Base-by-base conservation (phyloP, 2,797 vertebrate genomes). In the Caiman crocodilus region DNA sequence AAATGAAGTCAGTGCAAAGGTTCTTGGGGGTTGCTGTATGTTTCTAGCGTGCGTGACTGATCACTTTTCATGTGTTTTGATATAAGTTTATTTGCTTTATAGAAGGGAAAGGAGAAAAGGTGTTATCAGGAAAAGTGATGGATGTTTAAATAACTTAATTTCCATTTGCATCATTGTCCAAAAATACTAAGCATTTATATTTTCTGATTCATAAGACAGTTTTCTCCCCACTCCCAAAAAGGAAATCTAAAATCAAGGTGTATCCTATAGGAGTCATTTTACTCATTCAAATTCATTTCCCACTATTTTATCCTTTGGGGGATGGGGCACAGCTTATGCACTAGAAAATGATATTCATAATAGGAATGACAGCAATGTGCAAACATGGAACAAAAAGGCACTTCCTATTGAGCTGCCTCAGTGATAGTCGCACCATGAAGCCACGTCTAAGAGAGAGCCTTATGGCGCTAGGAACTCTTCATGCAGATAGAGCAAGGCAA, bases 1-100 rank as follows among this genome's bases (percentile, higher is more conserved):
- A 30, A 15, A 15, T 35, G 58, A 1, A 28, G 90, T 32, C 64
- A 21, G 23, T 2, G n/a, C 8, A 75, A n/a, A 14, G 14, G 61
- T 64, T 90, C 64, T 6, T 15, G 59, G 0, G 4, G 2, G 56
- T 4, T 6, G 2, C 74, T 59, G 50, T 4, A 2, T 14, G 0
- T 0, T 8, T 26, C 7, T 63, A 79, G 25, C 25, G 23, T 80
- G 16, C 9, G 69, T 73, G 26, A 30, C 63, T 13, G 25, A 2
- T 67, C 11, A 63, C 65, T 61, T 64, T 25, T 71, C 21, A 32
- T 69, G 80, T 63, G 88, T n/a, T 76, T n/a, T 23, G 75, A 21
- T 80, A 60, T 14, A 15, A 21, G 65, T 9, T 58, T 2, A 0
- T 20, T 64, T 12, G 2, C 11, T 67, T 83, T 55, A 32, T 76